These are phyloP conservation scores for Anguilla japonica DNA, from an alignment of 2,113 vertebrate genomes.

Conservation along the genomic window DNA sequence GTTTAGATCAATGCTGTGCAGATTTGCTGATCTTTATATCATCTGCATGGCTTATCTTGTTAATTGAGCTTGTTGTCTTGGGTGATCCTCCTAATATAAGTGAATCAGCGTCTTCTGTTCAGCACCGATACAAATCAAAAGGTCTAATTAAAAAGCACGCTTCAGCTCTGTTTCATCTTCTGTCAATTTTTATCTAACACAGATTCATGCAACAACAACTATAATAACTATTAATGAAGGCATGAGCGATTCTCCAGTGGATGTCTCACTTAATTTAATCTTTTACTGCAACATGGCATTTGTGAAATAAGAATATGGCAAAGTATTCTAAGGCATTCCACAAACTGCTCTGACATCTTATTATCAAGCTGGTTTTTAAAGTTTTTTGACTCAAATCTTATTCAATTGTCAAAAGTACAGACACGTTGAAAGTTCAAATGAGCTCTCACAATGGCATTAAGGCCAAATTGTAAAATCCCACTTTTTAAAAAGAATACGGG, in stretches of 20 bases:
- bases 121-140: not conserved
- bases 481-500: not conserved
- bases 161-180: not conserved
- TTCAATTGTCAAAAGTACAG: no score
- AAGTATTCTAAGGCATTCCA: slow-evolving; percentile 11
- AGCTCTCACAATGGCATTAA: not conserved
- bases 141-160: not conserved
- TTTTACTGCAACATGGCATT: not conserved
- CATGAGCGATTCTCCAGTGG: not conserved
- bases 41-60: not conserved
- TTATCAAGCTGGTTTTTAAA: not conserved
- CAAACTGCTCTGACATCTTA: not conserved
- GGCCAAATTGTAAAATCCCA: not conserved
- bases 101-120: not conserved
- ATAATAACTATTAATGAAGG: not conserved
- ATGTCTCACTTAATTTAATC: not conserved
- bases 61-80: not conserved
- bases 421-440: no score
- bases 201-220: not conserved
- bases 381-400: no score
- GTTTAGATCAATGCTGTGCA: not conserved
- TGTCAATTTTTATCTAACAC: not conserved
- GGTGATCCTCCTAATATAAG: not conserved
- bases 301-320: not conserved
- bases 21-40: not conserved